Base-by-base conservation (phyloP, 2,888 invertebrate species). In the Eumerus sabulonum region DNA sequence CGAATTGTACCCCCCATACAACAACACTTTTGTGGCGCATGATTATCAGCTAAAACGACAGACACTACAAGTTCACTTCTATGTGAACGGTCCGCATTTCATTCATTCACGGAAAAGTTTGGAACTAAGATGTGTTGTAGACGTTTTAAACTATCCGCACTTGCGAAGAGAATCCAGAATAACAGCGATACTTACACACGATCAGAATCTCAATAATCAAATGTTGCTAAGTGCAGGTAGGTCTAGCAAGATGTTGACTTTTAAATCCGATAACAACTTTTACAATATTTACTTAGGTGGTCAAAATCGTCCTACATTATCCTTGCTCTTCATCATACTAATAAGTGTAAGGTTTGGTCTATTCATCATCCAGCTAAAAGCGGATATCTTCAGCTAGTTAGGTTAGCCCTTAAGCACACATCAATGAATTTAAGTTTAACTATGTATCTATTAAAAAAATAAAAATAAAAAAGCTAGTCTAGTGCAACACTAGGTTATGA, bases 71-170 rank as follows among this genome's bases (percentile, higher is more conserved):
- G 81, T 85, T 36, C 82, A 83, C 48, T 84, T 85, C 72, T 82
- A 82, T 54, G 74, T 85, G 18, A 84, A 84, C 76, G 83, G 81
- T 48, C 82, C 81, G 19, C 79, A 74, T 68, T 84, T 82, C 76
- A 70, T 72, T 38, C 81, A 82, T 57, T 62, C 67, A 18, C 71
- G 82, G 16, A 82, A 83, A 50, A 73, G 76, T 7, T 68, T 85
- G 57, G 81, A 83, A 66, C 53, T 85, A 51, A 84, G 83, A 76
- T 85, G 85, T 76, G 79, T 84, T 1, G 84, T 84, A 4, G 83
- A 84, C 27, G 84, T 85, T 17, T 60, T 71, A n/a, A 79, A 71
- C 38, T 76, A 82, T 47, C 83, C 84, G 18, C 73, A 81, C 1
- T 73, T 82, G 13, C 57, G 76, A 38, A 66, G 83, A 38, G 83